Conservation (phyloP, 2,797 vertebrate genomes). For the Steatocranus sp. region DNA sequence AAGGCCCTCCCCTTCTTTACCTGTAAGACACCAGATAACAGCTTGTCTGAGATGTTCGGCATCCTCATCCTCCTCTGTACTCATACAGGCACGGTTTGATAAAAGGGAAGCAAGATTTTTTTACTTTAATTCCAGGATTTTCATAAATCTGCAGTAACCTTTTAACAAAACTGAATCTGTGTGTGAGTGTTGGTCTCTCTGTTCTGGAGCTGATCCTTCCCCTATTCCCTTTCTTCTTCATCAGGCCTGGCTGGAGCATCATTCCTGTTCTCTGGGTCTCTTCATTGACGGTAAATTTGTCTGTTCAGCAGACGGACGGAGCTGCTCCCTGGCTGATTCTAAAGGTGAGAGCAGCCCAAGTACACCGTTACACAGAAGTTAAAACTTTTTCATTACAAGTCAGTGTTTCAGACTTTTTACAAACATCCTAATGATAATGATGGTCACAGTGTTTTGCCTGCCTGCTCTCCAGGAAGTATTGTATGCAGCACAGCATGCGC, state of each 20-base stretch:
- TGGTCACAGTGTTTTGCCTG: background rate
- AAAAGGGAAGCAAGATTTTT: background rate
- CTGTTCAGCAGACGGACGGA: constrained; percentile 38
- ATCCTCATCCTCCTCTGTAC: background rate
- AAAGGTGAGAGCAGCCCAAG: constrained; percentile 45
- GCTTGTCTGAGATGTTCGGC: background rate
- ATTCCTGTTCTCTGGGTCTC: constrained; percentile 61
- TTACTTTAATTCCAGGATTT: background rate
- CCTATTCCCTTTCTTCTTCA: background rate
- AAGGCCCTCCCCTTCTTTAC: background rate
- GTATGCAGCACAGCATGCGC: constrained; percentile 63
- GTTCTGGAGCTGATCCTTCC: background rate
- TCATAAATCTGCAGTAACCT: background rate
- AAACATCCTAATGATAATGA: background rate
- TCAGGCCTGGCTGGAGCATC: constrained; percentile 74
- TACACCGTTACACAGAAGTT: background rate
- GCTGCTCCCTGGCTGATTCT: constrained; percentile 33
- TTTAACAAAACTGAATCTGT: background rate
- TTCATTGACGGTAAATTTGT: constrained; percentile 70
- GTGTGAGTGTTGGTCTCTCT: background rate
- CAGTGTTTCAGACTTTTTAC: background rate
- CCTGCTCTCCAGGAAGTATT: constrained; percentile 32
- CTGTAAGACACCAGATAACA: background rate
- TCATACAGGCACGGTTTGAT: accelerated
- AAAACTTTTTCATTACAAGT: accelerated